Conservation (phyloP, 2,888 invertebrate species). For the Perizoma affinitatum region DNA sequence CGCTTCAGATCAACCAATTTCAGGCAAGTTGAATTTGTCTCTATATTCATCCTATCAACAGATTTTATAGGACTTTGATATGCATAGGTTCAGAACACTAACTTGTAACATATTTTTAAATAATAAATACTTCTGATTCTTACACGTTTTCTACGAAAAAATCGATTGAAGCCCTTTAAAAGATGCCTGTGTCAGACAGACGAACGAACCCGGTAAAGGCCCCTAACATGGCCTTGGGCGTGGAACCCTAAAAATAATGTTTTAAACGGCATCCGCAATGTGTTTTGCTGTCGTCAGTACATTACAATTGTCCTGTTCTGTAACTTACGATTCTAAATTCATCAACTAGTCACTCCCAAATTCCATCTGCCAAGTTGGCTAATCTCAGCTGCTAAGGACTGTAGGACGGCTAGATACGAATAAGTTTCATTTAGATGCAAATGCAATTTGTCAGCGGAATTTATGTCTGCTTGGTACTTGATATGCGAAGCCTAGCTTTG, state of each 20-base stretch:
- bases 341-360: constrained; percentile 9
- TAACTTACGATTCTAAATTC: background rate
- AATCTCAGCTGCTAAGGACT: constrained; percentile 6
- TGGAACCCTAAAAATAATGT: too few species aligned
- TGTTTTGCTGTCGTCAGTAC: too few species aligned
- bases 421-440: constrained; percentile 16
- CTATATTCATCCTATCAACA: constrained; percentile 25
- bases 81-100: too few species aligned
- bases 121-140: too few species aligned
- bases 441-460: constrained; percentile 23
- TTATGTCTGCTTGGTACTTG: constrained; percentile 17
- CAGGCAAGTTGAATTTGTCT: constrained; percentile 30
- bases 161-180: too few species aligned
- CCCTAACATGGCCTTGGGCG: too few species aligned
- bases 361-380: constrained; percentile 9
- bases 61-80: constrained; percentile 24
- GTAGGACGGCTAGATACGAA: background rate
- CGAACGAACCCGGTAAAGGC: too few species aligned
- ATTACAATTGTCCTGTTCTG: too few species aligned
- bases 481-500: constrained; percentile 1
- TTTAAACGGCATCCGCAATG: too few species aligned
- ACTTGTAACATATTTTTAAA: too few species aligned
- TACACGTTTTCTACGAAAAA: too few species aligned
- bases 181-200: too few species aligned
- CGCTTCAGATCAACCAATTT: constrained; percentile 23